Evolutionary conservation across 2,797 vertebrate genomes (phyloP), one percentile per base, ranked within the genome.

Genomic region (Helicolenus hilgendorfi): DNA sequence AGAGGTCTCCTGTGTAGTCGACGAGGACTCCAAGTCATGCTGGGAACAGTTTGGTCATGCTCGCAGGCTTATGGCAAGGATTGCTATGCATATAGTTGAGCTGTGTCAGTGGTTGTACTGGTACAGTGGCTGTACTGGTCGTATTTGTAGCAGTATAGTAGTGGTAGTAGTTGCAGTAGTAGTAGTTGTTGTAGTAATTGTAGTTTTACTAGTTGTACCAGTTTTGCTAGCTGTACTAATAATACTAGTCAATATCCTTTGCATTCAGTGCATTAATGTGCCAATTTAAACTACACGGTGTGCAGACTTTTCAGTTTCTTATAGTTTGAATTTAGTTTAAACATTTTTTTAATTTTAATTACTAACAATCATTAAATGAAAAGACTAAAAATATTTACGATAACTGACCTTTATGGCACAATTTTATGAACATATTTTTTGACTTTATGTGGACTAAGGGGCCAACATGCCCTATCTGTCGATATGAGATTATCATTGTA

Each of bases 21-120:
- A 84, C 1, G 27, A 55, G 53, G 14, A 65, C 72, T 88, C 77
- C 49, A 67, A 90, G 87, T 92, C 81, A 84, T 85, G 67, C 69
- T 86, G 75, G 80, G 53, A 89, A 88, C 77, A 63, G 72, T 90
- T 86, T 67, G 72, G 76, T 74, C 78, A 77, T 81, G 68, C 72
- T 81, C 14, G 58, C 65, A 78, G 4, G 1, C 67, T 73, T 65
- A 73, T 59, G 18, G 81, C 77, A 81, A 60, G 31, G 88, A 67
- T 11, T 33, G 5, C 67, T 69, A 20, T 49, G 49, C 20, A n/a
- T 70, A 11, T 5, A 65, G 15, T 59, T 35, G 8, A 68, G 13
- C 26, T 88, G n/a, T 64, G 55, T 65, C 13, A 73, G 27, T 26
- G 31, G 11, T 14, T 72, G 4, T 10, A 31, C 20, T 62, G 3